These are phyloP conservation scores for Thera britannica DNA, from an alignment of 2,888 invertebrate genomes.

Conservation along the genomic window DNA sequence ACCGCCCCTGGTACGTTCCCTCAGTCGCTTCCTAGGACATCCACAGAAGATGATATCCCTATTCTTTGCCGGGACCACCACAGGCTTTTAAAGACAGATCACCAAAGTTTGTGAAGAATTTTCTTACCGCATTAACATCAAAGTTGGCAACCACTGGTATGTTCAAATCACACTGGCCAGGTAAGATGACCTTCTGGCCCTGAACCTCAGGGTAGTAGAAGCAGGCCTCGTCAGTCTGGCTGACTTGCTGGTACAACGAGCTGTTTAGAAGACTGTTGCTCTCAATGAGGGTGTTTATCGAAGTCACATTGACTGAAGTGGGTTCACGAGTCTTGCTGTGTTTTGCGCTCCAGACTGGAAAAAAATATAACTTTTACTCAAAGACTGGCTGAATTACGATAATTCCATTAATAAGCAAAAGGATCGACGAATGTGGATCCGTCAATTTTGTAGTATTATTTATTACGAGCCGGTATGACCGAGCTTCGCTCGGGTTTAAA, in stretches of 20 bases:
- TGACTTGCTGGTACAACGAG: slow-evolving; percentile 57
- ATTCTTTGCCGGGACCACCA: too few relatives aligned
- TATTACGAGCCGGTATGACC: too few relatives aligned
- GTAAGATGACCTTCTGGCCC: slow-evolving; percentile 60
- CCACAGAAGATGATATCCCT: too few relatives aligned
- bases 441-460: too few relatives aligned
- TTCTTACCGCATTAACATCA: slow-evolving; percentile 55
- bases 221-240: slow-evolving; percentile 62
- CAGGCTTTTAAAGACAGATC: too few relatives aligned
- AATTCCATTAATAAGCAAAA: too few relatives aligned
- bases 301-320: slow-evolving; percentile 48
- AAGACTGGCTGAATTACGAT: neutral
- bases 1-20: too few relatives aligned
- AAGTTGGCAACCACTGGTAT: slow-evolving; percentile 63
- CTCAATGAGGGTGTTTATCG: slow-evolving; percentile 52
- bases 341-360: slow-evolving; percentile 75
- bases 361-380: neutral
- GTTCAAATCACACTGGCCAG: slow-evolving; percentile 66
- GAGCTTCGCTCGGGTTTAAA: too few relatives aligned
- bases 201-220: slow-evolving; percentile 68
- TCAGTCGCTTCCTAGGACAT: too few relatives aligned
- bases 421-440: too few relatives aligned
- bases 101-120: neutral
- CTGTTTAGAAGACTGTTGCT: slow-evolving; percentile 53
- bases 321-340: slow-evolving; percentile 62